Evolutionary conservation across 2,797 vertebrate genomes (phyloP).

Genomic region (Lutjanus argentimaculatus): DNA sequence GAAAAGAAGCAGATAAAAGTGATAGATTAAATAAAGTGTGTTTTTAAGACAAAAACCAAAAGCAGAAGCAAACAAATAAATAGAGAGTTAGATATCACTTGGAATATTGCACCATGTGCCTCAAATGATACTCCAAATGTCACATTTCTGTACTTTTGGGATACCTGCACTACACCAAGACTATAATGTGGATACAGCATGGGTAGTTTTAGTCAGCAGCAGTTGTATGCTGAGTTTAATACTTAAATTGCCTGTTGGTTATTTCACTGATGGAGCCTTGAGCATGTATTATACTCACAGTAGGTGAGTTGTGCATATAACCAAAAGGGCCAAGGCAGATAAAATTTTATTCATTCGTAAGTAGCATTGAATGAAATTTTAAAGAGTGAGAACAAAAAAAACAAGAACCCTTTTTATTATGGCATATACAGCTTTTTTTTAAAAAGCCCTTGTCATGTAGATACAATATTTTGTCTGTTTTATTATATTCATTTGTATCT

Average conservation of each 20-base stretch:
- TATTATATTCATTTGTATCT: not conserved
- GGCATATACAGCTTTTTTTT: not conserved
- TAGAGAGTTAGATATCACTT: not conserved
- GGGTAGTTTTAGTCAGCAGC: not conserved
- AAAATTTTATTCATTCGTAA: not conserved
- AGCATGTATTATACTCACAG: not conserved
- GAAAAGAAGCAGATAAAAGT: no score
- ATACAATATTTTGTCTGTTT: not conserved
- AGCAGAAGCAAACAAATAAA: not conserved
- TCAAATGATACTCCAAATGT: constrained; percentile 18
- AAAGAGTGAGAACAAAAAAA: not conserved
- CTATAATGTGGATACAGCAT: not conserved
- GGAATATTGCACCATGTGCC: not conserved
- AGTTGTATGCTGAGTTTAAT: not conserved
- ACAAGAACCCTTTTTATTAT: not conserved
- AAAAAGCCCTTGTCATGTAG: not conserved
- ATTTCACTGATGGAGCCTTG: not conserved
- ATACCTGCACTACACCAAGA: not conserved
- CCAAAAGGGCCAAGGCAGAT: not conserved
- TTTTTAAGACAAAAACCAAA: no score
- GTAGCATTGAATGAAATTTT: constrained; percentile 1
- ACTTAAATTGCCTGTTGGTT: not conserved
- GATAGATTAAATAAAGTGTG: no score
- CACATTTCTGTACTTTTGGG: not conserved
- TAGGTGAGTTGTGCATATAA: not conserved